A percentile compares a stretch with the other conserved stretches of the same genome.
phyloP scores from a whole-genome alignment of 2,113 vertebrate genomes.

The Corythornis vintsioides region DNA sequence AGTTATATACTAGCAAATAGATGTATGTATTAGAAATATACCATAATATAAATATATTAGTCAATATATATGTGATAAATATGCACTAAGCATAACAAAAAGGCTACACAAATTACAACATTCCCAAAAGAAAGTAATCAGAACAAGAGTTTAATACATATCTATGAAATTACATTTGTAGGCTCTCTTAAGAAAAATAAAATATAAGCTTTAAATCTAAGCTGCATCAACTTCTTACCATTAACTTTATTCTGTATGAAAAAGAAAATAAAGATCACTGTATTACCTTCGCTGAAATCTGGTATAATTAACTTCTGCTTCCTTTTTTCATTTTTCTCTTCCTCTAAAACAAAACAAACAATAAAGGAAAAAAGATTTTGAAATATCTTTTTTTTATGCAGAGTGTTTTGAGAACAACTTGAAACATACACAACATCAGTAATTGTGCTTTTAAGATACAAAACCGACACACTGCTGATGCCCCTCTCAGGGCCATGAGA shows the following conservation, averaged over 20 bases:
- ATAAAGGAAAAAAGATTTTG: conserved; percentile 13
- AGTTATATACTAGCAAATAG: background rate
- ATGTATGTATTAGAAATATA: background rate
- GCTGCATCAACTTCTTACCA: background rate
- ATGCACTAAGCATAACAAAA: background rate
- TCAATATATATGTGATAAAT: background rate
- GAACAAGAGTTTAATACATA: background rate
- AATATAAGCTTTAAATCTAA: background rate
- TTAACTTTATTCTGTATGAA: background rate
- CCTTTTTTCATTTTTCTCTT: conserved; percentile 53
- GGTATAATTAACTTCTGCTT: conserved; percentile 67
- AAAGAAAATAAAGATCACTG: background rate
- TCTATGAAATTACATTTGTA: background rate
- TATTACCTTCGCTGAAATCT: conserved; percentile 78
- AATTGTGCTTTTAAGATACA: background rate
- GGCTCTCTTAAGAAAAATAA: background rate
- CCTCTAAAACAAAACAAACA: conserved; percentile 52
- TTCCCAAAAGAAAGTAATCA: background rate
- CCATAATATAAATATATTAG: background rate
- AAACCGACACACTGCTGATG: background rate
- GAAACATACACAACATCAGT: background rate
- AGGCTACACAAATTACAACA: background rate
- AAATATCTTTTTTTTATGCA: background rate
- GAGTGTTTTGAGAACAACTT: background rate
- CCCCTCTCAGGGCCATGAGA: background rate